These are phyloP conservation scores for Pherbina coryleti DNA, from an alignment of 2,888 invertebrate genomes.

Conservation along the genomic window DNA sequence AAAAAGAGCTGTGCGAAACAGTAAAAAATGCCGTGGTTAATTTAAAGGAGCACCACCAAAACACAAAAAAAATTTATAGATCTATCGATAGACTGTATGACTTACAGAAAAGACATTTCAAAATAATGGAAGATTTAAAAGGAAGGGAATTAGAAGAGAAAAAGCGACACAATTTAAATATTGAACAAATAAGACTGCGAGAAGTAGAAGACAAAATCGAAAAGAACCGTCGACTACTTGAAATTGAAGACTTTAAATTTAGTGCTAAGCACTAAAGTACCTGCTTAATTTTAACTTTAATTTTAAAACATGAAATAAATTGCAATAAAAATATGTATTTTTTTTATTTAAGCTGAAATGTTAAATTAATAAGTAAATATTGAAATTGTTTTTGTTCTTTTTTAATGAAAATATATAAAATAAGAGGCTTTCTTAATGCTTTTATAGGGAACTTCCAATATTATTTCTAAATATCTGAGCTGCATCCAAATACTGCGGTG, in stretches of 20 bases:
- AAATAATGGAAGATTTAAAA: neutral
- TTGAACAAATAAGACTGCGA: slow-evolving; percentile 32
- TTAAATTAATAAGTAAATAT: slow-evolving; percentile 12
- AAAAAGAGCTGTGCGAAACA: slow-evolving; percentile 16
- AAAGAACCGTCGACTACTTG: slow-evolving; percentile 38
- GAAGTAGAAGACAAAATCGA: slow-evolving; percentile 42
- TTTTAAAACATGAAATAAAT: slow-evolving; percentile 24
- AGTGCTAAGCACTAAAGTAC: slow-evolving; percentile 34
- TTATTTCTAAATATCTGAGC: slow-evolving; percentile 22
- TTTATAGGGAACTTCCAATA: slow-evolving; percentile 20
- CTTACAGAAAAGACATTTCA: neutral
- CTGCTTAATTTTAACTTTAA: slow-evolving; percentile 30
- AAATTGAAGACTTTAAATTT: too few species aligned
- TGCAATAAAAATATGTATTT: slow-evolving; percentile 29
- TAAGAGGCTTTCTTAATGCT: neutral
- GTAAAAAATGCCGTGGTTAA: slow-evolving; percentile 3
- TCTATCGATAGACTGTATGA: slow-evolving; percentile 36
- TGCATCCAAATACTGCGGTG: slow-evolving; percentile 21
- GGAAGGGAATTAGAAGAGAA: slow-evolving; percentile 35
- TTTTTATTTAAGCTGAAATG: slow-evolving; percentile 28
- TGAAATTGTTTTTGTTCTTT: neutral
- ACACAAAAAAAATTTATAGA: slow-evolving; percentile 30
- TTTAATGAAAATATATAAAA: slow-evolving; percentile 7
- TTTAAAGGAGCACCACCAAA: slow-evolving; percentile 38
- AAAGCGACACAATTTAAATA: slow-evolving; percentile 38